These are phyloP conservation scores for Opisthograptis luteolata DNA, from an alignment of 2,888 invertebrate genomes.

Conservation along the genomic window DNA sequence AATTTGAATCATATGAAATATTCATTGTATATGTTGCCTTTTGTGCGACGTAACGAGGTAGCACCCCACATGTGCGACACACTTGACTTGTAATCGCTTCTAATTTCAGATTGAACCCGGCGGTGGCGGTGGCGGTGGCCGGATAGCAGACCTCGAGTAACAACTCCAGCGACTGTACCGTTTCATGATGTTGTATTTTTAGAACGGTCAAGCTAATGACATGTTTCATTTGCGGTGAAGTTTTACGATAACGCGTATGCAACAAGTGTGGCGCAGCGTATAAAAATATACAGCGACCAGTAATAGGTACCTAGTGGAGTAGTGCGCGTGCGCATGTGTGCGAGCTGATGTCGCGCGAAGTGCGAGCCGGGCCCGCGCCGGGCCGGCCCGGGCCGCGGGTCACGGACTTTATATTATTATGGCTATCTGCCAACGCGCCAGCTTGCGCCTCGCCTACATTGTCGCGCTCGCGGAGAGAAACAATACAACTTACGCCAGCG, in stretches of 20 bases:
- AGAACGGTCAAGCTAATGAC: slow-evolving; percentile 21
- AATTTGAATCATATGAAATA: no score
- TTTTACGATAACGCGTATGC: slow-evolving; percentile 15
- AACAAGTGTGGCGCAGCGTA: slow-evolving; percentile 1
- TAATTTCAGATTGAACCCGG: slow-evolving; percentile 1
- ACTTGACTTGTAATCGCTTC: slow-evolving; percentile 6
- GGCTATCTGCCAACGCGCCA: slow-evolving; percentile 3
- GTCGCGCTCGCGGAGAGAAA: neutral
- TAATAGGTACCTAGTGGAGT: no score
- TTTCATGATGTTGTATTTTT: slow-evolving; percentile 14
- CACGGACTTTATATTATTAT: neutral
- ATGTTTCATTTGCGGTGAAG: slow-evolving; percentile 19
- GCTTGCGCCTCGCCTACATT: neutral
- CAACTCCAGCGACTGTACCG: neutral
- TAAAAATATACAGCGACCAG: neutral
- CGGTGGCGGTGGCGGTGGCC: no score
- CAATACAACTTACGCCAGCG: slow-evolving; percentile 5
- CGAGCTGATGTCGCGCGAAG: no score
- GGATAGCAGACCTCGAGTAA: neutral
- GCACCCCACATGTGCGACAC: neutral
- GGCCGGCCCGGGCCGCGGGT: neutral
- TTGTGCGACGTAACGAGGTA: neutral
- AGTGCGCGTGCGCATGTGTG: neutral
- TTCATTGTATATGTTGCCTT: no score
- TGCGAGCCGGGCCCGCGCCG: neutral